Evolutionary conservation across 1,140 invertebrate species (phyloP).

Genomic region (Zaprionus taronus): DNA sequence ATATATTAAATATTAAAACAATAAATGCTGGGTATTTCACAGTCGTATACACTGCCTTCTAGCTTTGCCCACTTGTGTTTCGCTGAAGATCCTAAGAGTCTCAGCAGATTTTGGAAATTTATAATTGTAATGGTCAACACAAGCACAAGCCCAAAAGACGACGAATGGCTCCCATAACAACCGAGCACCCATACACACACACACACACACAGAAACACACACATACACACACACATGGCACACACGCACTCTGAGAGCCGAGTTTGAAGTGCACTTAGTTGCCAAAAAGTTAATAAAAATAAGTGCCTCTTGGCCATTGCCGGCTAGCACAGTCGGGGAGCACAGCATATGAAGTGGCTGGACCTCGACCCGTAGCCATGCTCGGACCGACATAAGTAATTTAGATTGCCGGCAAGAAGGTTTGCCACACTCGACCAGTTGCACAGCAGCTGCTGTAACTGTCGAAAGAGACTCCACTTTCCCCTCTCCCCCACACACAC

Average conservation of each 20-base stretch:
- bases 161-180: constrained; percentile 45
- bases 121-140: constrained; percentile 41
- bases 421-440: constrained; percentile 18
- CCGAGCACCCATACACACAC: constrained; percentile 24
- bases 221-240: neutral
- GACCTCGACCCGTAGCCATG: neutral
- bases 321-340: constrained; percentile 24
- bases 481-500: neutral
- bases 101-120: constrained; percentile 35
- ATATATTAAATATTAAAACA: too few relatives aligned
- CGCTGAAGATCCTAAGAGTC: neutral
- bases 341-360: constrained; percentile 47
- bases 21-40: too few relatives aligned
- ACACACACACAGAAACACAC: too few relatives aligned
- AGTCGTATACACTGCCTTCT: too few relatives aligned
- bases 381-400: constrained; percentile 63
- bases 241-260: constrained; percentile 37
- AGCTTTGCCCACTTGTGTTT: too few relatives aligned
- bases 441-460: constrained; percentile 50
- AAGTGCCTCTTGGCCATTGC: constrained; percentile 73
- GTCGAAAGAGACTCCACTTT: constrained; percentile 1
- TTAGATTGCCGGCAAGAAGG: constrained; percentile 56
- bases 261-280: constrained; percentile 75
- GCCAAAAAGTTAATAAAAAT: constrained; percentile 80
- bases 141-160: constrained; percentile 22